Evolutionary conservation across 2,113 vertebrate species (phyloP).

Genomic region (Corythornis vintsioides): DNA sequence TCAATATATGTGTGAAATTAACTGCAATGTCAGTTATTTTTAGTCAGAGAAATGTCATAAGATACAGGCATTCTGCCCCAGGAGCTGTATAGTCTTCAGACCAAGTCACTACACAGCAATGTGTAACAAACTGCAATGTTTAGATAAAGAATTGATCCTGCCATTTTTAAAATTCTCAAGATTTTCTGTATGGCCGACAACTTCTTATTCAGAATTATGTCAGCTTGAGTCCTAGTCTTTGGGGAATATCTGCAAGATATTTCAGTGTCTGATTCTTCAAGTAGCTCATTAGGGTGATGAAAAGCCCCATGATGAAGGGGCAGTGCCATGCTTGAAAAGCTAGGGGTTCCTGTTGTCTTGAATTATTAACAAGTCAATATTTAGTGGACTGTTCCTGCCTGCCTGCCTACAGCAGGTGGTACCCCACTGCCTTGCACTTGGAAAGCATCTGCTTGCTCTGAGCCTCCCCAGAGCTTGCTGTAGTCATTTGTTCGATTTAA

Average conservation of each 20-base stretch:
- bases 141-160: not conserved
- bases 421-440: conserved; percentile 69
- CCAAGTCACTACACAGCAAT: not conserved
- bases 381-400: conserved; percentile 65
- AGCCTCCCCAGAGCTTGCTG: conserved; percentile 74
- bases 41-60: not conserved
- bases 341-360: conserved; percentile 72
- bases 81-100: not conserved
- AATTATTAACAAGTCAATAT: conserved; percentile 81
- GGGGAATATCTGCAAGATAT: conserved; percentile 64
- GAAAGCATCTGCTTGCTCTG: conserved; percentile 73
- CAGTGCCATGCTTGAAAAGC: conserved; percentile 67
- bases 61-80: not conserved
- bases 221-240: conserved; percentile 40
- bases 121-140: not conserved
- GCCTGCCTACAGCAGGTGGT: conserved; percentile 78
- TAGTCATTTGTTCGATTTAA: conserved; percentile 84
- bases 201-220: not conserved
- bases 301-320: conserved; percentile 68
- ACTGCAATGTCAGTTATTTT: not conserved
- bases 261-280: conserved; percentile 64
- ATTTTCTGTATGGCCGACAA: not conserved
- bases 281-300: conserved; percentile 74
- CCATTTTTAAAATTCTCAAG: not conserved
- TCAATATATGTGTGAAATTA: not conserved